Evolutionary conservation across 2,113 vertebrate genomes (phyloP).

Genomic region (Pitta sordida): DNA sequence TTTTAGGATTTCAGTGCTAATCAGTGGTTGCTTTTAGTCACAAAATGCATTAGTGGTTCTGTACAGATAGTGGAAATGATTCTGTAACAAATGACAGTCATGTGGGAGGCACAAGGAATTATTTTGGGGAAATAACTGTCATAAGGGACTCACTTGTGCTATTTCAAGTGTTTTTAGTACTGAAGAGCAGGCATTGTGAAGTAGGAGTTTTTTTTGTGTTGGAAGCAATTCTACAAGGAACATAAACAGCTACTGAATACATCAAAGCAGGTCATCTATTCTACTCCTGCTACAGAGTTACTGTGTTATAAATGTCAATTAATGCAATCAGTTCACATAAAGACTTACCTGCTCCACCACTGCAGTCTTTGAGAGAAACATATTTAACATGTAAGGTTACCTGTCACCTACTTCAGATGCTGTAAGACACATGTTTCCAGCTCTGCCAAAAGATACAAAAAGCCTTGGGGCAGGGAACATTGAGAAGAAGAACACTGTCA

Average conservation of each 20-base stretch:
- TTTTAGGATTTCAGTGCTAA: slow-evolving; percentile 4
- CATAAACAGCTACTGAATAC: neutral
- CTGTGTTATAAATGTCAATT: neutral
- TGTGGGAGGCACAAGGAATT: slow-evolving; percentile 23
- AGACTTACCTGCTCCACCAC: neutral
- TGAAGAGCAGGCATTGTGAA: neutral
- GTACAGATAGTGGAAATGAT: neutral
- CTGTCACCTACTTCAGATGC: neutral
- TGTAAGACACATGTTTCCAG: rapidly evolving
- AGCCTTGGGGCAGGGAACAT: neutral
- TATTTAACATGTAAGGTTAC: neutral
- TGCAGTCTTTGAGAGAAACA: neutral
- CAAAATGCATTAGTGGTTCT: neutral
- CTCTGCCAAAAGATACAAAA: neutral
- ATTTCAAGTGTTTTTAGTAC: slow-evolving; percentile 21
- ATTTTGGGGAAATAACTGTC: slow-evolving; percentile 28
- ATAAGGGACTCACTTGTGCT: slow-evolving; percentile 18
- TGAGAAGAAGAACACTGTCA: rapidly evolving
- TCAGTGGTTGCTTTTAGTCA: neutral
- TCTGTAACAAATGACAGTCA: slow-evolving; percentile 41
- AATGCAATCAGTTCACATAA: neutral
- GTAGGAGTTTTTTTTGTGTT: neutral
- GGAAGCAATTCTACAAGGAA: neutral
- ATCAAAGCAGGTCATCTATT: neutral
- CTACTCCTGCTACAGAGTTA: neutral